A percentile compares a stretch with the other conserved stretches of the same genome.
Conservation (phyloP, 2,113 vertebrate genomes). For the Chelonoidis abingdonii region DNA sequence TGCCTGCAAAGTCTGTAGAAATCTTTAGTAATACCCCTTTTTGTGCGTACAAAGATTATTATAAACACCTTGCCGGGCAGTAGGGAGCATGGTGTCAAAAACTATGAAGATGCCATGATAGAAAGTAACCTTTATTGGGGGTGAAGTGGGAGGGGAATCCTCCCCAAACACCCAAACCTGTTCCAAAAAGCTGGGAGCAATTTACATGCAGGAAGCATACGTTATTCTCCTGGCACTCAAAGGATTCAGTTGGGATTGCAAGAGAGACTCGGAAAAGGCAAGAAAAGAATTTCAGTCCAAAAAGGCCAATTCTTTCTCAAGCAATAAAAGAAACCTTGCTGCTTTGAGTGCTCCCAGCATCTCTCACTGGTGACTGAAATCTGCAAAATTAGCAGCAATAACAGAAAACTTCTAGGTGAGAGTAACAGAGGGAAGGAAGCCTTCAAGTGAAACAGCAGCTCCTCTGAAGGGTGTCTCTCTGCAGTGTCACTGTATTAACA, state of each 20-base stretch:
- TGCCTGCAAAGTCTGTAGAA: conserved; percentile 2
- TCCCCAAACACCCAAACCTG: conserved; percentile 32
- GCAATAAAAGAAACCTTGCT: conserved; percentile 4
- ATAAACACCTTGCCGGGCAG: not conserved
- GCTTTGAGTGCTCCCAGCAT: not conserved
- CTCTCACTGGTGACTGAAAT: conserved; percentile 29
- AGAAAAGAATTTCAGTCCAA: conserved; percentile 7
- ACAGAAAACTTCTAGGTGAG: not conserved
- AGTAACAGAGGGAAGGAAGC: not conserved
- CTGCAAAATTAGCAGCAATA: conserved; percentile 35
- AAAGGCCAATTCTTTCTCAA: not conserved
- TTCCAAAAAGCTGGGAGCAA: conserved; percentile 72
- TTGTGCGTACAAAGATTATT: not conserved
- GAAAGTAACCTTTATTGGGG: not conserved
- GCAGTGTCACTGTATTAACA: not conserved
- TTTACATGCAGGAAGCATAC: conserved; percentile 64
- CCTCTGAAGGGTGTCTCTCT: not conserved
- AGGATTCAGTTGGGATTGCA: conserved; percentile 47
- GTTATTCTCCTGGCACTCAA: conserved; percentile 29
- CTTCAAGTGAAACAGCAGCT: not conserved
- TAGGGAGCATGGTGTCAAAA: not conserved
- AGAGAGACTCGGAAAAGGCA: not conserved
- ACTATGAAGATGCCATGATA: conserved; percentile 23
- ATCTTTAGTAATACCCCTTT: not conserved
- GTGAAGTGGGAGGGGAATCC: conserved; percentile 11